Base-by-base conservation (phyloP, 2,113 vertebrate genomes). In the Ceyx melanurus region DNA sequence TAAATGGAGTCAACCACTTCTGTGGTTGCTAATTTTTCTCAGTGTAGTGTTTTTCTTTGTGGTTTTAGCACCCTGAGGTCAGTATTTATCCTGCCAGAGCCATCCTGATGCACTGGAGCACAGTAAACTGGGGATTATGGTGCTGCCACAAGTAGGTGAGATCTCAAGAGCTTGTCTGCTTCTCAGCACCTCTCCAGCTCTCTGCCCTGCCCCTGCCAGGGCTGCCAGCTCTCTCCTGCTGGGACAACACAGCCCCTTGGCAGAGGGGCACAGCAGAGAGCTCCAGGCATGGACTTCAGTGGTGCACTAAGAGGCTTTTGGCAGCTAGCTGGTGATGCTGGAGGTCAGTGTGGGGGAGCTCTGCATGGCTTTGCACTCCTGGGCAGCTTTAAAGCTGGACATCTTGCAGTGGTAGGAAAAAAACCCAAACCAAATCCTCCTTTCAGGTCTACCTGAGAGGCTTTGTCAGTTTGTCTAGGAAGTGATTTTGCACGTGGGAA, bases 161-260 rank as follows among this genome's bases (percentile, higher is more conserved):
- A 54, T 85, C 76, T 76, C 37, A 66, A 58, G 89, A 87, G 53
- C 82, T 92, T 45, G 42, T 50, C 71, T 78, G 22, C 43, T 91
- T 58, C 86, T 88, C 46, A 19, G n/a, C 89, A 89, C 62, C 91
- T 91, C 67, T 82, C 3, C 82, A 92, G 89, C 87, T 94, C 91
- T 45, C 78, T 89, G 40, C 46, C 85, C 83, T 54, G 68, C 72
- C 77, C 82, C 50, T 95, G 92, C 90, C 92, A 92, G 90, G 75
- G 90, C 80, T 92, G 92, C 13, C 51, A 86, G 88, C 33, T 96
- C 15, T 16, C 13, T 82, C 73, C 68, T 80, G 45, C 74, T 82
- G 35, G 57, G 40, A 68, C 50, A 89, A 61, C 14, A 17, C 35
- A 78, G 0, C 40, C 23, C 66, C 64, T 16, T 85, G 82, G 50